These are phyloP conservation scores for Drosophila bunnanda DNA, from an alignment of 2,888 invertebrate species.

Conservation along the genomic window DNA sequence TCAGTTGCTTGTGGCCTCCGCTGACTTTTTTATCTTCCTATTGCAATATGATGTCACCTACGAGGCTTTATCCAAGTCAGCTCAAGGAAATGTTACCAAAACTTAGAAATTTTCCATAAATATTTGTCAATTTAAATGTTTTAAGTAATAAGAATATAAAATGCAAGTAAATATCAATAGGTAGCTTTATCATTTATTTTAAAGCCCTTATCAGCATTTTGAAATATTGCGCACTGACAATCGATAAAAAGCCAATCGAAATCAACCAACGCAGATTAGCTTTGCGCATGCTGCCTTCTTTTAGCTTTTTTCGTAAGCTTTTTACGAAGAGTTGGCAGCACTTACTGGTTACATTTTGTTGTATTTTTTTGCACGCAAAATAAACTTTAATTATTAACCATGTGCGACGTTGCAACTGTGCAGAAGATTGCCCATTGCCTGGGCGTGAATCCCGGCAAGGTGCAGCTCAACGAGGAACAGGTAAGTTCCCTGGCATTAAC, in stretches of 20 bases:
- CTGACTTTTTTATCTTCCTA: slow-evolving; percentile 61
- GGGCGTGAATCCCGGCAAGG: slow-evolving; percentile 85
- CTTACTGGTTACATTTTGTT: slow-evolving; percentile 2
- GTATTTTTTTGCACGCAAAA: slow-evolving; percentile 27
- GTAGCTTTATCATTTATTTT: too few relatives aligned
- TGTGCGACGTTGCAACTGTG: slow-evolving; percentile 84
- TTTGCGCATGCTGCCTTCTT: neutral
- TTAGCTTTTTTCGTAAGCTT: neutral
- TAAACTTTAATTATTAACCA: slow-evolving; percentile 49
- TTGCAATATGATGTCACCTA: slow-evolving; percentile 68
- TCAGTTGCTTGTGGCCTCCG: slow-evolving; percentile 60
- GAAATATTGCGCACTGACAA: neutral
- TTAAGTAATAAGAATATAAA: too few relatives aligned
- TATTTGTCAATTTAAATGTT: too few relatives aligned
- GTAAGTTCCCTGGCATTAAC: slow-evolving; percentile 49
- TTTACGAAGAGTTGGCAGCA: neutral
- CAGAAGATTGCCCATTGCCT: slow-evolving; percentile 86
- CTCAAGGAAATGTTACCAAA: slow-evolving; percentile 37
- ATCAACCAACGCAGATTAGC: neutral
- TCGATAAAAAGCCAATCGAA: neutral
- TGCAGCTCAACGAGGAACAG: slow-evolving; percentile 86
- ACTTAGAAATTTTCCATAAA: neutral
- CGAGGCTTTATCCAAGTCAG: slow-evolving; percentile 46
- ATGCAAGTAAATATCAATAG: too few relatives aligned
- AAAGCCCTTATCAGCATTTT: too few relatives aligned